A percentile compares a stretch with the other conserved stretches of the same genome.
Evolutionary conservation across 2,797 vertebrate species (phyloP).

Genomic region (Phylloscopus collybita): DNA sequence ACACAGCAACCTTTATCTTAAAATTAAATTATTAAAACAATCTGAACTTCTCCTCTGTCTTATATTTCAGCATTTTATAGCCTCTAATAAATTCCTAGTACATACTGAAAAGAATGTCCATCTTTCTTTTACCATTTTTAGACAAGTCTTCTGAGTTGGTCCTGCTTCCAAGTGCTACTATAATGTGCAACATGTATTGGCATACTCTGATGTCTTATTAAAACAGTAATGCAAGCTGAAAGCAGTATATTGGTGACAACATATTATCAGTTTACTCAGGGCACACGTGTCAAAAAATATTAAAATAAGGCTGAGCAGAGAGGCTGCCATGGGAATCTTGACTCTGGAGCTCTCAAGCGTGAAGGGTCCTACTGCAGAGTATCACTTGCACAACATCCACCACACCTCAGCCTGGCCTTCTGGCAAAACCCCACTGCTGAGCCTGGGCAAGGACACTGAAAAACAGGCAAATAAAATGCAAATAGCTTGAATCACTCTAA

Average conservation of each 20-base stretch:
- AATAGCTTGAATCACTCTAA: background rate
- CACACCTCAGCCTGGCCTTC: background rate
- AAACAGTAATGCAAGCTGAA: conserved; percentile 29
- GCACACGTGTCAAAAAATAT: background rate
- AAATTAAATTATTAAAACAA: conserved; percentile 11
- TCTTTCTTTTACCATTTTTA: background rate
- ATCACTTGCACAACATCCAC: background rate
- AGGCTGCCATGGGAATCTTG: background rate
- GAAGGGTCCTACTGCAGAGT: background rate
- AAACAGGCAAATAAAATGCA: background rate
- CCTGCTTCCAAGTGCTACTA: background rate
- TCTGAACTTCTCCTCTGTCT: background rate
- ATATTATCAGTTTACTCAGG: background rate
- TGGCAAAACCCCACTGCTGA: background rate
- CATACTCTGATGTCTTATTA: background rate
- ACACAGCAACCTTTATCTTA: conserved; percentile 3
- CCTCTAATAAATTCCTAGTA: background rate
- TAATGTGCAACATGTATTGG: background rate
- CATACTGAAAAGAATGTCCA: background rate
- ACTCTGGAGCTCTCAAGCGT: background rate
- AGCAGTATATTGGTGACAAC: background rate
- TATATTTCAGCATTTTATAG: conserved; percentile 9
- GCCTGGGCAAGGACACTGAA: background rate
- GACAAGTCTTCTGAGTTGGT: background rate
- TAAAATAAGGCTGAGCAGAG: background rate